Percentiles rank a stretch among this genome's conserved stretches.
Evolutionary conservation across 2,888 invertebrate species (phyloP).

Genomic region (Mayetiola destructor): DNA sequence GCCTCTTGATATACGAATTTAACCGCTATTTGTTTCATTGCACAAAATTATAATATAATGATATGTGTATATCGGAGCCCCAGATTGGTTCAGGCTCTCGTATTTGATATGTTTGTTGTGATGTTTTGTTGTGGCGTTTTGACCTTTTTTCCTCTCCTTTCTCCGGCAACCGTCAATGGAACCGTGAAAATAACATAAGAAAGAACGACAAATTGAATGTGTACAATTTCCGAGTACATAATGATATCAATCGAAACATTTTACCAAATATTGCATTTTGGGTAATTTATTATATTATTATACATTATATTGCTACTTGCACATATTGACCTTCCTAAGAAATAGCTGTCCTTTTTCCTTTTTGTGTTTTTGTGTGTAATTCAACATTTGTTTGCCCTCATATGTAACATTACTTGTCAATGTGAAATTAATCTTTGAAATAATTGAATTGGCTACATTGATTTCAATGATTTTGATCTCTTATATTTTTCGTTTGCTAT

Average conservation of each 20-base stretch:
- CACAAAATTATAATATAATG: too few species aligned
- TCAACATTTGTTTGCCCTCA: neutral
- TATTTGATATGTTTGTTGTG: too few species aligned
- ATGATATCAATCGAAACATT: neutral
- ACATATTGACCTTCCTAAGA: conserved; percentile 8
- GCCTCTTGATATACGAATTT: too few species aligned
- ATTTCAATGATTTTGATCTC: neutral
- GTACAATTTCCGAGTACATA: too few species aligned
- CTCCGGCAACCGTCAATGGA: too few species aligned
- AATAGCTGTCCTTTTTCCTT: neutral
- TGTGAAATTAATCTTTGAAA: conserved; percentile 5
- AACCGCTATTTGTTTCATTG: too few species aligned
- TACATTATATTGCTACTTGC: conserved; percentile 5
- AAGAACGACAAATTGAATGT: neutral
- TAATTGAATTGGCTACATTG: conserved; percentile 2
- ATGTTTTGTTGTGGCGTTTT: conserved; percentile 7
- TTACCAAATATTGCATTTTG: neutral
- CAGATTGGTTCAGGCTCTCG: too few species aligned
- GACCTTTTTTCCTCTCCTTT: neutral
- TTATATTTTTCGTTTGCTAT: neutral
- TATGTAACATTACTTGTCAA: neutral
- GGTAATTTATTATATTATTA: conserved; percentile 12
- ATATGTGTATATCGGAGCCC: too few species aligned
- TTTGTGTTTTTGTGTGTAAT: neutral
- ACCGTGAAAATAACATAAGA: neutral